Evolutionary conservation across 30 jellyfish, hydroid and myxozoan genomes (phyloP).

Genomic region (Morbakka virulenta): DNA sequence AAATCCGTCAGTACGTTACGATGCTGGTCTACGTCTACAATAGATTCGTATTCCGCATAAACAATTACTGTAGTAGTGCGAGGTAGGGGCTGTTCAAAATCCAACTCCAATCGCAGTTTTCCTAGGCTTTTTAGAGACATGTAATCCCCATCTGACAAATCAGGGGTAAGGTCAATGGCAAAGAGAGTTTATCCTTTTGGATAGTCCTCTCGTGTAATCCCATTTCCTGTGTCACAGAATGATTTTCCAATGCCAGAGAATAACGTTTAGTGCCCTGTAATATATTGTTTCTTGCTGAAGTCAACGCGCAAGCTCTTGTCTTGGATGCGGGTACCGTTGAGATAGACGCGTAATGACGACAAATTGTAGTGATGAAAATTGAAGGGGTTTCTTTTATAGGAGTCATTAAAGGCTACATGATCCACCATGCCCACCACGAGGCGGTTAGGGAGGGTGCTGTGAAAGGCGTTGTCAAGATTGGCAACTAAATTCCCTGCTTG

Average conservation of each 20-base stretch:
- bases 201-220: not conserved
- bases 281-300: not conserved
- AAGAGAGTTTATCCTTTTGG: not conserved
- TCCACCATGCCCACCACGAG: constrained; percentile 8
- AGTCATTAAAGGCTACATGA: constrained; percentile 18
- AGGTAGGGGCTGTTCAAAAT: not conserved
- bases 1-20: not conserved
- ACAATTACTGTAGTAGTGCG: not conserved
- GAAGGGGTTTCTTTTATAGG: constrained; percentile 13
- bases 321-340: not conserved
- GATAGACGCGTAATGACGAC: not conserved
- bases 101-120: not conserved
- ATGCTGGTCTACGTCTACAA: not conserved
- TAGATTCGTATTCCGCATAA: not conserved
- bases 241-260: not conserved
- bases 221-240: not conserved
- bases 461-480: constrained; percentile 1
- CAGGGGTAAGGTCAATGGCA: not conserved
- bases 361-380: not conserved
- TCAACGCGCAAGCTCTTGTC: not conserved
- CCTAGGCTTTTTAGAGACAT: not conserved
- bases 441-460: constrained; percentile 27
- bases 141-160: not conserved
- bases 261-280: not conserved
- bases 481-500: not conserved